Evolutionary conservation across 2,113 vertebrate species (phyloP).

Genomic region (Anarhynchus alexandrinus): DNA sequence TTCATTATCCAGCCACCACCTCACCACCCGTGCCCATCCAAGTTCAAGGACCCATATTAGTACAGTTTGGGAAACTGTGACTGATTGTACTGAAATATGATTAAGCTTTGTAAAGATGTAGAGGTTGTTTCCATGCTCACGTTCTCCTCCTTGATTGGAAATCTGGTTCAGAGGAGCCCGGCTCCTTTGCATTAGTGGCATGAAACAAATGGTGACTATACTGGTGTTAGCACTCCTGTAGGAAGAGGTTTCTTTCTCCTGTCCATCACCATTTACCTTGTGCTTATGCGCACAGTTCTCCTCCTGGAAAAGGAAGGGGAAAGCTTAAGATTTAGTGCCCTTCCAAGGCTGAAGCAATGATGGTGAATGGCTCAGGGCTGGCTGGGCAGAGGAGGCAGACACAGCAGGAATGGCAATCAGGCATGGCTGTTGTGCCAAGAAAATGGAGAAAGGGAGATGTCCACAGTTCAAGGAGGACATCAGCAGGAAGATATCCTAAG

Average conservation of each 20-base stretch:
- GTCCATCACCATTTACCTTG: background rate
- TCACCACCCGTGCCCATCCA: rapidly evolving
- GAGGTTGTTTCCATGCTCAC: background rate
- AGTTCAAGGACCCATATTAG: background rate
- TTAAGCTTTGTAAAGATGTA: background rate
- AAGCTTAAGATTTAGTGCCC: background rate
- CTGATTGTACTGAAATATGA: background rate
- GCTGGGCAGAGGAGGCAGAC: background rate
- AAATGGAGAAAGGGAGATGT: background rate
- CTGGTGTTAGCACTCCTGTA: background rate
- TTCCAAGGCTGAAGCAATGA: background rate
- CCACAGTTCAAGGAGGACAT: background rate
- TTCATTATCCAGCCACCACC: background rate
- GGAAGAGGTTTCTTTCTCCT: background rate
- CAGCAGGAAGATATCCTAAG: background rate
- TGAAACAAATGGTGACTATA: background rate
- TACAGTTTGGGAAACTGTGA: background rate
- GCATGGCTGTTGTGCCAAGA: background rate
- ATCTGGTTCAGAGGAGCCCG: background rate
- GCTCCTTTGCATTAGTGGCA: background rate
- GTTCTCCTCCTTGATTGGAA: background rate
- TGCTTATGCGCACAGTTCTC: background rate
- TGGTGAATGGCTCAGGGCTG: background rate
- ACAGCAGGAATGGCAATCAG: background rate
- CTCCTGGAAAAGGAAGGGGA: background rate